Evolutionary conservation across 2,797 vertebrate species (phyloP).

Genomic region (Pachyuromys duprasi): DNA sequence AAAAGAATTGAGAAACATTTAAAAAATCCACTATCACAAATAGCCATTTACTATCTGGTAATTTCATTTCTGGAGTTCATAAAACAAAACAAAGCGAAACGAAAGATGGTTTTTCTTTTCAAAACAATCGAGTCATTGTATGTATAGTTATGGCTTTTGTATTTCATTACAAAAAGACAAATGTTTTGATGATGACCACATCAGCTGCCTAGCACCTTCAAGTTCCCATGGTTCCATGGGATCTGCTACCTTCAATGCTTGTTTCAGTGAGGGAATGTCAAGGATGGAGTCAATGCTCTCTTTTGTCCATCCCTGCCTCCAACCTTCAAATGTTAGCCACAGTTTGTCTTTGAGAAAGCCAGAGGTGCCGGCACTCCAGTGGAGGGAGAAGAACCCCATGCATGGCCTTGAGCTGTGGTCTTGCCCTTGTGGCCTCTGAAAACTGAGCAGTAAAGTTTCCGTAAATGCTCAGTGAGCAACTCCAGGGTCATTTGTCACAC

Average conservation of each 20-base stretch:
- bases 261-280: not conserved
- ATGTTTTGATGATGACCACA: not conserved
- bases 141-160: not conserved
- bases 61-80: not conserved
- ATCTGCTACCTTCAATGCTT: not conserved
- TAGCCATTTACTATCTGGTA: not conserved
- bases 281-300: not conserved
- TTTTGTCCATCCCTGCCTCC: not conserved
- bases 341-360: not conserved
- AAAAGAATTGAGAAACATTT: not conserved
- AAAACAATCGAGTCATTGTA: not conserved
- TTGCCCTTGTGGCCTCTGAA: not conserved
- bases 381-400: not conserved
- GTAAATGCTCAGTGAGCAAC: constrained; percentile 8
- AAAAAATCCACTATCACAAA: not conserved
- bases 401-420: not conserved
- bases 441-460: not conserved
- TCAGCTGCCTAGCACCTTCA: not conserved
- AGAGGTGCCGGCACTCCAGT: not conserved
- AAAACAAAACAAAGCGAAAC: not conserved
- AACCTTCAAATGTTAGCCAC: not conserved
- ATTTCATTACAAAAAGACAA: not conserved
- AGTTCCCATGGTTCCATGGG: not conserved
- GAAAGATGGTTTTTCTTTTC: not conserved
- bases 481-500: not conserved